Base-by-base conservation (phyloP, 2,888 invertebrate species). In the Brachyptera putata region DNA sequence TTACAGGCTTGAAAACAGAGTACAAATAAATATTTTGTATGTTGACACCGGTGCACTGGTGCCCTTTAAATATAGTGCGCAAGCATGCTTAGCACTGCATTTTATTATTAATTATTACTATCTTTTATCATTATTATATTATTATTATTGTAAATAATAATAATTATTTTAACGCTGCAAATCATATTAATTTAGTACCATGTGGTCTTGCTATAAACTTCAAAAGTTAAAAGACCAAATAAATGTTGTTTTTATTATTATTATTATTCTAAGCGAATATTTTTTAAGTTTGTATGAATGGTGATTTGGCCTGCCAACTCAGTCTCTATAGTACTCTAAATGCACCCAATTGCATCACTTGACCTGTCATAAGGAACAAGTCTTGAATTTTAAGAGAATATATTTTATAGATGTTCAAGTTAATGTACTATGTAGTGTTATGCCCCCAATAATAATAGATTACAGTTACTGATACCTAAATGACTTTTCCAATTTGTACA, bases 11-110 rank as follows among this genome's bases (percentile, higher is more conserved):
- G n/a, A n/a, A 50, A 50, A 50, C 34, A 53, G 53, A 53, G 53
- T 53, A 53, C 53, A 53, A 53, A n/a, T n/a, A n/a, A n/a, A 53
- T 34, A 36, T 53, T 53, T 53, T 53, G 36, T 53, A 53, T 53
- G 53, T 53, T 53, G 36, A 30, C 11, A 30, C 30, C 36, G 18
- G 11, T 36, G 53, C 53, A 53, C 53, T 36, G 22, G 49, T 25
- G 48, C 25, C 48, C 48, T 22, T 48, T 24, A n/a, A n/a, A n/a
- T 48, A 14, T 22, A 24, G 48, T 48, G 48, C 48, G 24, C 48
- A n/a, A 4, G 25, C 34, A 22, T 22, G 36, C 36, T 18, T 53
- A 53, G 18, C 34, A 53, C 53, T 53, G 53, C 53, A 53, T 53
- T 53, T 53, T 36, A 16, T 53, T 53, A 30, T 53, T 36, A 21